Percentiles rank a stretch among this genome's conserved stretches.
These are phyloP conservation scores for Chloebia gouldiae DNA, from an alignment of 2,113 vertebrate species.

Conservation along the genomic window DNA sequence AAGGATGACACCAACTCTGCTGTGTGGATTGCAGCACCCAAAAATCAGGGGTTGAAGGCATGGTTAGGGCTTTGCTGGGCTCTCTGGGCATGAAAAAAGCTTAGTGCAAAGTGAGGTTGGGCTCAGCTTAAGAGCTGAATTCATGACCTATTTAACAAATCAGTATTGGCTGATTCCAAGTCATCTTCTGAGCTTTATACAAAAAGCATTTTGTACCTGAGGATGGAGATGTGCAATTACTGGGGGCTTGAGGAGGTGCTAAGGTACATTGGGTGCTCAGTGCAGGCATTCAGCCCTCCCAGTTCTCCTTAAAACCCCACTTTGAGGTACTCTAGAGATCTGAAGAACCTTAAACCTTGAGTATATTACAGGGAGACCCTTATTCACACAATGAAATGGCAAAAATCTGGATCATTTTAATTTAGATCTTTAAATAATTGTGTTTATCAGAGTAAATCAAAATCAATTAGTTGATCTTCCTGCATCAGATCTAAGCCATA, in stretches of 20 bases:
- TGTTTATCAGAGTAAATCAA: background rate
- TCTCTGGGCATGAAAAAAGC: background rate
- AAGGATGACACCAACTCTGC: background rate
- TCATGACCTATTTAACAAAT: background rate
- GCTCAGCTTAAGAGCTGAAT: background rate
- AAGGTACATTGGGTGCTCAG: fast-evolving
- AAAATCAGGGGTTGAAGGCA: background rate
- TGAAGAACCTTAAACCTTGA: background rate
- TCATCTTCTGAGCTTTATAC: background rate
- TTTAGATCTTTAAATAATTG: background rate
- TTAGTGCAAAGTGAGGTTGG: background rate
- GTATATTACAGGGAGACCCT: background rate
- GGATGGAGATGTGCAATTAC: background rate
- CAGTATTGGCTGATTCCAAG: background rate
- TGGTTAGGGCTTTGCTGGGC: fast-evolving
- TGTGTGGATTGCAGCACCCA: background rate
- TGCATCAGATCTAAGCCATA: background rate
- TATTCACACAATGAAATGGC: background rate
- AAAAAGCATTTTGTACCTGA: background rate
- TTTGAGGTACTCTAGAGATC: background rate
- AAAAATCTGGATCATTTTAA: background rate
- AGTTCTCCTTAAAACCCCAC: background rate
- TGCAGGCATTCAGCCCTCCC: background rate
- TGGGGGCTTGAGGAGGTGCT: background rate
- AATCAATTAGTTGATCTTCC: background rate